These are phyloP conservation scores for Dicaeum eximium DNA, from an alignment of 2,113 vertebrate species.

Conservation along the genomic window DNA sequence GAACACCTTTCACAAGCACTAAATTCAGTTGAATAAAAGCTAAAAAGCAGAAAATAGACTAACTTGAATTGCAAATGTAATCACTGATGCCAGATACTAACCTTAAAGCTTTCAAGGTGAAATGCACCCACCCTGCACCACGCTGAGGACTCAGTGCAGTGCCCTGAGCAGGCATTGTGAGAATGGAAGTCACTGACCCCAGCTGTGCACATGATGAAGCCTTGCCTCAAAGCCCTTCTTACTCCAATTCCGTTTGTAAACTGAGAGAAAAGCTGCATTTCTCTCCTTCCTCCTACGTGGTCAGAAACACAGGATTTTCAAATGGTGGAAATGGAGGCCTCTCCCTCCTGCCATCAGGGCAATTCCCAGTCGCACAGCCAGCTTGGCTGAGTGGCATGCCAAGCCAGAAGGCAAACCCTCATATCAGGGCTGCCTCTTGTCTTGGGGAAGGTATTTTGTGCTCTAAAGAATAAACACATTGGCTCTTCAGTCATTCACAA, in stretches of 20 bases:
- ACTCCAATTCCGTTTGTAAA: not conserved
- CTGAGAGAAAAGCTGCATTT: not conserved
- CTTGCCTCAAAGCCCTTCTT: not conserved
- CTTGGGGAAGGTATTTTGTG: not conserved
- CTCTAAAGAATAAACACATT: not conserved
- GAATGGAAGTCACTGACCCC: not conserved
- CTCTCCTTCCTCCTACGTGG: not conserved
- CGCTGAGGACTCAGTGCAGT: not conserved
- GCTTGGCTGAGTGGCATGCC: not conserved
- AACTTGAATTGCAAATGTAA: constrained; percentile 71
- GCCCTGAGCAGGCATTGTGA: constrained; percentile 7
- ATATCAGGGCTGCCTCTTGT: not conserved
- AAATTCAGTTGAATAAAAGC: constrained; percentile 42
- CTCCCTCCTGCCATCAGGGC: not conserved
- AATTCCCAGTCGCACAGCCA: not conserved
- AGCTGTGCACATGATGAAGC: not conserved
- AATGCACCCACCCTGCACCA: constrained; percentile 11
- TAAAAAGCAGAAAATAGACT: constrained; percentile 56
- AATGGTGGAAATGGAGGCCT: not conserved
- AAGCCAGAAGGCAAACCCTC: not conserved
- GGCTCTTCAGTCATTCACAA: not conserved
- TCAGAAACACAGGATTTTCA: not conserved
- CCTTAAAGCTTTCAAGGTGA: constrained; percentile 58
- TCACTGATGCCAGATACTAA: constrained; percentile 30
- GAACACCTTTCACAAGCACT: constrained; percentile 5